These are phyloP conservation scores for Neocrepidodera transversa DNA, from an alignment of 2,888 invertebrate species.

Conservation along the genomic window DNA sequence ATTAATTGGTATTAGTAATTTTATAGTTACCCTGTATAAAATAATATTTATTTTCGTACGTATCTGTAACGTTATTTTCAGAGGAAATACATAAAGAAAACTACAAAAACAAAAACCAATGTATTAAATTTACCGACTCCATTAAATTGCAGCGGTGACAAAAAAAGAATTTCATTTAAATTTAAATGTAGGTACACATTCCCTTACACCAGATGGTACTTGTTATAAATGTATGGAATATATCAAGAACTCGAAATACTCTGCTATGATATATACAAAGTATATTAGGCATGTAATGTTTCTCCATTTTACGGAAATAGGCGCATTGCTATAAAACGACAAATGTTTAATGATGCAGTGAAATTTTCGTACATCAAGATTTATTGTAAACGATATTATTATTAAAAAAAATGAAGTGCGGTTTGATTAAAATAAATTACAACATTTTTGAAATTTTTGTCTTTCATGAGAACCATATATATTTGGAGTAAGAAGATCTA, in stretches of 20 bases:
- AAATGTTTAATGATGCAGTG: background rate
- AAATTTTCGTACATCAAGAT: background rate
- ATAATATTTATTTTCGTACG: too few species aligned
- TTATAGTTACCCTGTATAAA: too few species aligned
- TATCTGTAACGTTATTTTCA: too few species aligned
- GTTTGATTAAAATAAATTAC: too few species aligned
- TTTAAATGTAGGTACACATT: background rate
- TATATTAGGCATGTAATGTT: constrained; percentile 12
- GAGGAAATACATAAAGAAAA: too few species aligned
- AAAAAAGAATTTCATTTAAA: constrained; percentile 4
- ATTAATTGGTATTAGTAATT: too few species aligned
- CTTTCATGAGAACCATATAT: too few species aligned
- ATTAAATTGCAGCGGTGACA: background rate
- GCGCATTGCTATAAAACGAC: background rate
- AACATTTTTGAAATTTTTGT: too few species aligned
- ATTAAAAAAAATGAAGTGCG: too few species aligned
- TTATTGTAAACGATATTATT: background rate
- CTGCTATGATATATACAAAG: constrained; percentile 6
- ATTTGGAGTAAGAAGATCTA: too few species aligned
- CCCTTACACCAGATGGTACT: constrained; percentile 8
- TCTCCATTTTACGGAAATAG: background rate
- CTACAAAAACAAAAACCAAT: too few species aligned
- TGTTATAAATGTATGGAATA: constrained; percentile 15
- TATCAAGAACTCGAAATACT: background rate
- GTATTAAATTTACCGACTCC: background rate